Evolutionary conservation across 2,113 vertebrate genomes (phyloP).

Genomic region (Motacilla tschutschensis): DNA sequence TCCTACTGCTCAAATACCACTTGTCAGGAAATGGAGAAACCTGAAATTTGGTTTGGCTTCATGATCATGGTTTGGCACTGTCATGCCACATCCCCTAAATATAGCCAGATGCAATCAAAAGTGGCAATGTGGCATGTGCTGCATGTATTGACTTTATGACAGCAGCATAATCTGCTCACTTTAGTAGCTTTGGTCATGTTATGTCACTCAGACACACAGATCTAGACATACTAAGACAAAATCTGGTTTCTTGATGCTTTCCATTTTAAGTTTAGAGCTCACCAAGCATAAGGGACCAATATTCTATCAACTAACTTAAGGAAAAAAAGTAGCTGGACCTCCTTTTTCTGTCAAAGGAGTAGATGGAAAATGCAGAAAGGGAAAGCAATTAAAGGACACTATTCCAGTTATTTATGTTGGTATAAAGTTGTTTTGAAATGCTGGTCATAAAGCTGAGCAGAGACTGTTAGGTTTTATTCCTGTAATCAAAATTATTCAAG

Average conservation of each 20-base stretch:
- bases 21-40: neutral
- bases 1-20: neutral
- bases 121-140: neutral
- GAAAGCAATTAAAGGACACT: neutral
- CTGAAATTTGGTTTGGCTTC: neutral
- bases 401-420: neutral
- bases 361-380: neutral
- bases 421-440: neutral
- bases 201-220: neutral
- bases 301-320: neutral
- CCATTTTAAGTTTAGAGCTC: neutral
- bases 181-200: neutral
- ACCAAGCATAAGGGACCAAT: neutral
- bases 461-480: neutral
- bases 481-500: neutral
- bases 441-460: neutral
- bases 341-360: neutral
- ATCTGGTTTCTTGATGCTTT: neutral
- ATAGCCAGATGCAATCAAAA: neutral
- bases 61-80: neutral
- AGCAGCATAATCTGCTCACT: neutral
- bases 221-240: neutral
- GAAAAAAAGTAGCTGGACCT: neutral
- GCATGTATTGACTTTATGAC: neutral
- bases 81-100: neutral